phyloP scores from a whole-genome alignment of 2,113 vertebrate species.

The Rhinopomastus cyanomelas region DNA sequence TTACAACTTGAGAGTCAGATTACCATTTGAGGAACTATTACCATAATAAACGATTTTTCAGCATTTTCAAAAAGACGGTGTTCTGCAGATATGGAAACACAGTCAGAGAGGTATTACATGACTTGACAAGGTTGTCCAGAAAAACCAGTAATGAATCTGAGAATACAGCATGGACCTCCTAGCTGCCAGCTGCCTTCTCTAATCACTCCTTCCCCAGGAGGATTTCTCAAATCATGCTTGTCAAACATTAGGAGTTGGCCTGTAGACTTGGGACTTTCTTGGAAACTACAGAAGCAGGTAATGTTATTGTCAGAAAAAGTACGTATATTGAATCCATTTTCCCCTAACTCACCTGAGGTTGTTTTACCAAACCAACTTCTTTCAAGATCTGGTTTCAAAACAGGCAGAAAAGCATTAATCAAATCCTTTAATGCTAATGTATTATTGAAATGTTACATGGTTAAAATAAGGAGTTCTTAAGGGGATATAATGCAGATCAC shows the following conservation, averaged over 20 bases:
- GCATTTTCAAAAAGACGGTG: background rate
- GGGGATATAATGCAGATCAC: background rate
- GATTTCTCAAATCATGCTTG: background rate
- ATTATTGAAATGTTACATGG: background rate
- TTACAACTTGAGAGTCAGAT: background rate
- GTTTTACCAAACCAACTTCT: background rate
- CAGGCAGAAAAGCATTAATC: background rate
- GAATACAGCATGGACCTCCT: background rate
- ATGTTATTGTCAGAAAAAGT: background rate
- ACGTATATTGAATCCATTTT: background rate
- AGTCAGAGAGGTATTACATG: slow-evolving; percentile 11
- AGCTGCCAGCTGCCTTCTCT: slow-evolving; percentile 41
- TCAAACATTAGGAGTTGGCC: background rate
- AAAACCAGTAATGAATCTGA: background rate
- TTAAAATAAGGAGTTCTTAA: background rate
- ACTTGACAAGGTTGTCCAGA: slow-evolving; percentile 42
- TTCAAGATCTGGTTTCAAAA: background rate
- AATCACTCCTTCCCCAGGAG: slow-evolving; percentile 15
- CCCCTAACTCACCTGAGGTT: background rate
- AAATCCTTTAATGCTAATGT: background rate
- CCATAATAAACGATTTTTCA: background rate
- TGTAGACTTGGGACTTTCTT: background rate
- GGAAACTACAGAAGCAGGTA: background rate
- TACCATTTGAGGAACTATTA: background rate
- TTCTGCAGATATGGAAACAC: background rate